These are phyloP conservation scores for Murina feae DNA, from an alignment of 2,113 vertebrate genomes.

Conservation along the genomic window DNA sequence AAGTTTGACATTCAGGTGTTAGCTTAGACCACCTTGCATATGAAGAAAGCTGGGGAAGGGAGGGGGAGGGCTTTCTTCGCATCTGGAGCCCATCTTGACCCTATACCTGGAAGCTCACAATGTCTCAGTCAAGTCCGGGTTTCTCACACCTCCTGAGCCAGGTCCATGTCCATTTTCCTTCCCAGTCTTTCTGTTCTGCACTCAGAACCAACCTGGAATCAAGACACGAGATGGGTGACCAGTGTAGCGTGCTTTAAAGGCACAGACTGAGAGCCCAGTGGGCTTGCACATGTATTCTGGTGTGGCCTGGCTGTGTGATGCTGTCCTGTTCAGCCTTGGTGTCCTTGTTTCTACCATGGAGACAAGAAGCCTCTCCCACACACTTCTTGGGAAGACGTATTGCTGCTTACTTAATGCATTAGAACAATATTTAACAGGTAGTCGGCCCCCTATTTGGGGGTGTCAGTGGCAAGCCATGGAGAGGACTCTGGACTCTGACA, in stretches of 20 bases:
- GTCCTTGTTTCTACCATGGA: not conserved
- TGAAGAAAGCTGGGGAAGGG: not conserved
- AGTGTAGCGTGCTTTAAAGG: not conserved
- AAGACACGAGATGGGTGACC: not conserved
- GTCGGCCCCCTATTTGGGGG: not conserved
- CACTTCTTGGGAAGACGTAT: not conserved
- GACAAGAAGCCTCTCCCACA: not conserved
- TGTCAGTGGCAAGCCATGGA: not conserved
- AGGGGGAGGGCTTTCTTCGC: not conserved
- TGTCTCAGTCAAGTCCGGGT: not conserved
- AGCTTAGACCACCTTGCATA: not conserved
- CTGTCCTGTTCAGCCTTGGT: not conserved
- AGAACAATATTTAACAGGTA: not conserved
- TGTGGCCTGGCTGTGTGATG: not conserved
- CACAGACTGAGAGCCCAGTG: not conserved
- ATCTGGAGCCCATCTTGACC: not conserved
- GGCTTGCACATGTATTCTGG: not conserved
- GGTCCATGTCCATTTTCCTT: not conserved
- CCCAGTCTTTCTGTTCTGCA: not conserved
- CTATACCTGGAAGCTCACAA: not conserved
- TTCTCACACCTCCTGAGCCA: not conserved
- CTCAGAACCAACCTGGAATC: not conserved
- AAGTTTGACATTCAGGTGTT: conserved; percentile 6
- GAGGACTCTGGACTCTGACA: not conserved
- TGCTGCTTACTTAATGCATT: not conserved